phyloP scores from a whole-genome alignment of 2,113 vertebrate genomes.

The Colinus virginianus region DNA sequence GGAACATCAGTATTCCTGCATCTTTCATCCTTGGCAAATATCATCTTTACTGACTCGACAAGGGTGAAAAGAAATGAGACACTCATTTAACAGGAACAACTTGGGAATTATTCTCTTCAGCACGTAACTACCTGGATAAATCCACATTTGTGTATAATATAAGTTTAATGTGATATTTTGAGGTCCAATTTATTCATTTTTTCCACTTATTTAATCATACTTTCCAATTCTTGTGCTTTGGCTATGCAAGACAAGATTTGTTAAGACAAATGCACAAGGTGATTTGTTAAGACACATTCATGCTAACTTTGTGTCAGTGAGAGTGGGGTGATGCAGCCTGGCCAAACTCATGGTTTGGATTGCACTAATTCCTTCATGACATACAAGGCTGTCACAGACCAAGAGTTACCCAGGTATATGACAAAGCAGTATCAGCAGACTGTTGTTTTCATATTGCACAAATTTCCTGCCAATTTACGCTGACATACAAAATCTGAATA shows the following conservation, averaged over 20 bases:
- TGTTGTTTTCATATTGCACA: not conserved
- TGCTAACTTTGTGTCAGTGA: not conserved
- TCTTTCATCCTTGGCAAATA: not conserved
- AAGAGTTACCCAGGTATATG: not conserved
- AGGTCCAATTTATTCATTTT: not conserved
- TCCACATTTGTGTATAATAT: not conserved
- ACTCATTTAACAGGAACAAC: not conserved
- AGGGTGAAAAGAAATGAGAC: not conserved
- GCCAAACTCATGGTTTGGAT: constrained; percentile 19
- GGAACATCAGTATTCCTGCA: not conserved
- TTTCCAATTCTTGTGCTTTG: not conserved
- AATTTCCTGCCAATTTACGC: not conserved
- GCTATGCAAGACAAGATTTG: not conserved
- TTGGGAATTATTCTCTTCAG: not conserved
- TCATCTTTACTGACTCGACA: not conserved
- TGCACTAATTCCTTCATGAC: constrained; percentile 6
- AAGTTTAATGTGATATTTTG: not conserved
- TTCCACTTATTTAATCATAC: not conserved
- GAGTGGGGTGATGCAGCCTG: constrained; percentile 22
- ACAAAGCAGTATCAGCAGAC: not conserved
- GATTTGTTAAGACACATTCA: constrained; percentile 31
- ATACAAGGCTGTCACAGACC: not conserved
- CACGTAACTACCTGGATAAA: not conserved
- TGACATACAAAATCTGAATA: not conserved
- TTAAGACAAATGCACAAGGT: not conserved